These are phyloP conservation scores for Musca vetustissima DNA, from an alignment of 1,140 invertebrate genomes.

Conservation along the genomic window DNA sequence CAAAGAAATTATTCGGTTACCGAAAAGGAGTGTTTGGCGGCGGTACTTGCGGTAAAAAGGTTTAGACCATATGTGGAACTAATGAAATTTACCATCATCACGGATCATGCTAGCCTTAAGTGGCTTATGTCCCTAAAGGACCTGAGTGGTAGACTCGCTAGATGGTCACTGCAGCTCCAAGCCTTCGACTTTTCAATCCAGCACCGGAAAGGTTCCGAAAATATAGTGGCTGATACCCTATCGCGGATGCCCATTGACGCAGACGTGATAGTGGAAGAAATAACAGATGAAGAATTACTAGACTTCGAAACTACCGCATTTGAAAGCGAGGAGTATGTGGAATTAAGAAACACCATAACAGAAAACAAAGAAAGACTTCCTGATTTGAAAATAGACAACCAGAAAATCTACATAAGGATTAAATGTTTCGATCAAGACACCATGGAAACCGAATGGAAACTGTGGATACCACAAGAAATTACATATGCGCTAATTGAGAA, in stretches of 20 bases:
- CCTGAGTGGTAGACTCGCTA: too few species aligned
- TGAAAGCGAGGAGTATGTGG: not conserved
- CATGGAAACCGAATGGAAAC: not conserved
- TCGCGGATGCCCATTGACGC: not conserved
- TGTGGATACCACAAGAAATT: not conserved
- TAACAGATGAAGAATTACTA: not conserved
- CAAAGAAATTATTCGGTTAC: conserved; percentile 26
- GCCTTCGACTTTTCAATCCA: too few species aligned
- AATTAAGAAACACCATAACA: not conserved
- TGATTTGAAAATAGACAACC: not conserved
- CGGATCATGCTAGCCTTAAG: too few species aligned
- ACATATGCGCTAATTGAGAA: not conserved
- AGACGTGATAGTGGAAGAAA: not conserved
- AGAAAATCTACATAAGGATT: too few species aligned
- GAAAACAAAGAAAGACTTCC: not conserved
- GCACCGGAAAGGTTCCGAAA: too few species aligned
- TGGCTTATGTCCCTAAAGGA: too few species aligned
- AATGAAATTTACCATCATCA: too few species aligned
- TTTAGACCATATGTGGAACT: too few species aligned
- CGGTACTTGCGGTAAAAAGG: not conserved
- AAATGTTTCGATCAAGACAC: not conserved
- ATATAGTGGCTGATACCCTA: too few species aligned
- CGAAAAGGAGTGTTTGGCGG: conserved; percentile 26
- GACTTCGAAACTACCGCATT: not conserved
- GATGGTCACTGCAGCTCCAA: too few species aligned